Conservation (phyloP, 1,140 invertebrate genomes). For the Vanessa tameamea region DNA sequence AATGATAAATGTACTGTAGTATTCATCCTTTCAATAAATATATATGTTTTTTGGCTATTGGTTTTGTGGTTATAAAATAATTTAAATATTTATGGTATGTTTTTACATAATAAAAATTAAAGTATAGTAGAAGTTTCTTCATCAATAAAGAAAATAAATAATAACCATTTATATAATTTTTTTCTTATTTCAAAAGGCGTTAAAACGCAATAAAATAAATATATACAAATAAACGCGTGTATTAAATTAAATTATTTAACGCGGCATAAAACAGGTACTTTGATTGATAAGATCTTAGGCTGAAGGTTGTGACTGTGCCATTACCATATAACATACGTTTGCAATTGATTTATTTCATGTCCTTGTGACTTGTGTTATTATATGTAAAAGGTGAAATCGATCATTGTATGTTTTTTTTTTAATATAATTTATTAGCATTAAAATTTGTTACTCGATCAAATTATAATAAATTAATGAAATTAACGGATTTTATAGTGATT, state of each 20-base stretch:
- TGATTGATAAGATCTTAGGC: constrained; percentile 44
- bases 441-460: neutral
- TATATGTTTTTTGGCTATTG: too few relatives aligned
- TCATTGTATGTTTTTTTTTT: constrained; percentile 3
- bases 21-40: too few relatives aligned
- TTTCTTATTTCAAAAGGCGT: neutral
- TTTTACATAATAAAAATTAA: too few relatives aligned
- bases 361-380: constrained; percentile 30
- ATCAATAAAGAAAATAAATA: neutral
- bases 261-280: constrained; percentile 22
- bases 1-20: too few relatives aligned
- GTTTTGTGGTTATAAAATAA: too few relatives aligned
- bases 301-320: constrained; percentile 40
- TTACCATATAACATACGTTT: constrained; percentile 47
- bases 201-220: constrained; percentile 7
- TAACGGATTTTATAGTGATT: neutral
- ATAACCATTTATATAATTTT: neutral
- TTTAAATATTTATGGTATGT: too few relatives aligned
- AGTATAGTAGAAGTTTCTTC: too few relatives aligned
- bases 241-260: constrained; percentile 23
- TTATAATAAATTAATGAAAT: neutral
- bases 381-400: constrained; percentile 15
- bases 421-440: neutral
- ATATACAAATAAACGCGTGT: neutral
- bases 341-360: constrained; percentile 45